Evolutionary conservation across 2,888 invertebrate species (phyloP).

Genomic region (Anoncus sp.): DNA sequence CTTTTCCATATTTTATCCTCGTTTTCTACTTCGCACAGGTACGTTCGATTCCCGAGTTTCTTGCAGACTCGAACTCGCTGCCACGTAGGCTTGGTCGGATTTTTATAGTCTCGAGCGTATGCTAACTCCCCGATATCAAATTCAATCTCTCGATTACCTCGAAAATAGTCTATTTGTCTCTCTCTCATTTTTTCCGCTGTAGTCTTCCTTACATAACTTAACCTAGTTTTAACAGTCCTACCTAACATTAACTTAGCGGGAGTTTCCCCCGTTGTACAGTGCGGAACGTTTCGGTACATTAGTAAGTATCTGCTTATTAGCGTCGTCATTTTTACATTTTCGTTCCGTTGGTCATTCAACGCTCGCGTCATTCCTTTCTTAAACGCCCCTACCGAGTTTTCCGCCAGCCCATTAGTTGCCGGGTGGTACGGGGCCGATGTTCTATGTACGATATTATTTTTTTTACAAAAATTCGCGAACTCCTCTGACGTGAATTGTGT

Average conservation of each 20-base stretch:
- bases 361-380: constrained; percentile 31
- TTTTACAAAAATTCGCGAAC: constrained; percentile 55
- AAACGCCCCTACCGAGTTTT: constrained; percentile 49
- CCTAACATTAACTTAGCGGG: constrained; percentile 45
- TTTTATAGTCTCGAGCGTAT: constrained; percentile 52
- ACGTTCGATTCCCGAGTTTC: constrained; percentile 23
- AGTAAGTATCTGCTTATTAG: constrained; percentile 42
- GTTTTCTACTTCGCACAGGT: constrained; percentile 6
- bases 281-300: too few relatives aligned
- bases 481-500: constrained; percentile 51
- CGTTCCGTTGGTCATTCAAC: neutral
- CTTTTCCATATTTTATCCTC: constrained; percentile 45
- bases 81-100: constrained; percentile 47
- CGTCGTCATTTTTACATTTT: constrained; percentile 10
- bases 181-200: neutral
- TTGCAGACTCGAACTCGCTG: constrained; percentile 12
- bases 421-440: constrained; percentile 49
- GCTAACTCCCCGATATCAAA: constrained; percentile 45
- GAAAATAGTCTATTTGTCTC: constrained; percentile 5
- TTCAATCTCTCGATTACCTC: constrained; percentile 38
- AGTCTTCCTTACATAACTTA: neutral
- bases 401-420: constrained; percentile 51
- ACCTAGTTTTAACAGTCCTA: constrained; percentile 35
- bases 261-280: too few relatives aligned
- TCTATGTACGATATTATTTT: constrained; percentile 55